These are phyloP conservation scores for Buteo buteo DNA, from an alignment of 2,113 vertebrate genomes.

Conservation along the genomic window DNA sequence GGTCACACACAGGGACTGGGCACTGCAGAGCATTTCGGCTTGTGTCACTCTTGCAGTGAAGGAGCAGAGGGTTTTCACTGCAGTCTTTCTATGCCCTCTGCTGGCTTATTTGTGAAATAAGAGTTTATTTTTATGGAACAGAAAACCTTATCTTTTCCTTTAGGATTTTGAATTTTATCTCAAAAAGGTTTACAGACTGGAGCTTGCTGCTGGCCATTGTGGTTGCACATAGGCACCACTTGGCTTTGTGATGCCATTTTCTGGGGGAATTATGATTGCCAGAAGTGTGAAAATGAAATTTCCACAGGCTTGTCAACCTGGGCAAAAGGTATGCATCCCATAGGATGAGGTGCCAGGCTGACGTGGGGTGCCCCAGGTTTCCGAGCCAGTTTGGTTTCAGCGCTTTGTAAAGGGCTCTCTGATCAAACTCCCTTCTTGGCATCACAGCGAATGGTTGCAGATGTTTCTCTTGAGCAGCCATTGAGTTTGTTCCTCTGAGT, in stretches of 20 bases:
- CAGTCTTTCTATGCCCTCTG: slow-evolving; percentile 61
- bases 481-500: neutral
- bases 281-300: neutral
- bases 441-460: neutral
- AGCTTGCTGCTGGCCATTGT: neutral
- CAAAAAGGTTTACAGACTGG: neutral
- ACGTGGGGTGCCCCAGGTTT: neutral
- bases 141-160: neutral
- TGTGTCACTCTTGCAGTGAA: neutral
- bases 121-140: neutral
- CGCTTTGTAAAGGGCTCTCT: neutral
- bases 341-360: neutral
- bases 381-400: neutral
- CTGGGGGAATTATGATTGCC: neutral
- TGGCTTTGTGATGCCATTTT: neutral
- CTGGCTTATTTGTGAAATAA: neutral
- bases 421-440: neutral
- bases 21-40: neutral
- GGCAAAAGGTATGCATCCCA: neutral
- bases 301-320: neutral
- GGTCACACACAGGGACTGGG: accelerated
- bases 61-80: neutral
- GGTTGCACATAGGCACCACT: accelerated
- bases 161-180: neutral
- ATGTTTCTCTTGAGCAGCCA: neutral